phyloP scores from a whole-genome alignment of 2,797 vertebrate genomes.

The Nannoperca obscura region DNA sequence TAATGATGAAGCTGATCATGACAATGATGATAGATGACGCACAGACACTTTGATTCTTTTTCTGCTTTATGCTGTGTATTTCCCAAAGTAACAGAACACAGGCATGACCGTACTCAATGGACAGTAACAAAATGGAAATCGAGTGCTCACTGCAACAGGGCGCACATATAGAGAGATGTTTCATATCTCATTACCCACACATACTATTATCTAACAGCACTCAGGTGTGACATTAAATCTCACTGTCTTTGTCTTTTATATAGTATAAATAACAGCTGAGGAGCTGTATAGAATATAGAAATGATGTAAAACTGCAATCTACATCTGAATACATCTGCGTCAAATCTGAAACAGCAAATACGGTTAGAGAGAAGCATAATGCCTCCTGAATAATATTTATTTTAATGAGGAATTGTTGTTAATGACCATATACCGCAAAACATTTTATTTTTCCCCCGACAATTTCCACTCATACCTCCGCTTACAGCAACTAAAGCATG shows the following conservation, averaged over 20 bases:
- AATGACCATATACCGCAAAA: neutral
- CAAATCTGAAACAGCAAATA: neutral
- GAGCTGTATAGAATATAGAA: neutral
- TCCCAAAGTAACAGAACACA: constrained; percentile 19
- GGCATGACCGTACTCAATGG: constrained; percentile 19
- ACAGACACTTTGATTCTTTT: neutral
- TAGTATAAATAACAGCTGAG: constrained; percentile 7
- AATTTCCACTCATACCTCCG: neutral
- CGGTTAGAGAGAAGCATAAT: neutral
- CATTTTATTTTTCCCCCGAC: neutral
- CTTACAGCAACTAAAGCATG: constrained; percentile 1
- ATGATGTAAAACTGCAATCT: too few species aligned
- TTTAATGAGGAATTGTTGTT: neutral
- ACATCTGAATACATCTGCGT: too few species aligned
- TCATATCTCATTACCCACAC: constrained; percentile 64
- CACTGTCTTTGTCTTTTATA: constrained; percentile 7
- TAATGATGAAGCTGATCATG: constrained; percentile 44
- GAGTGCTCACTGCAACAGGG: constrained; percentile 19
- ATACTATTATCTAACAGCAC: constrained; percentile 39
- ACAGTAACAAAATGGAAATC: constrained; percentile 44
- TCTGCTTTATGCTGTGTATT: neutral
- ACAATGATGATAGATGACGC: constrained; percentile 53
- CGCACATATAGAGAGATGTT: constrained; percentile 41
- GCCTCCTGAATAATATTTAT: neutral
- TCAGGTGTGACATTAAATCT: constrained; percentile 57